phyloP scores from a whole-genome alignment of 2,797 vertebrate genomes.

The Periparus ater region DNA sequence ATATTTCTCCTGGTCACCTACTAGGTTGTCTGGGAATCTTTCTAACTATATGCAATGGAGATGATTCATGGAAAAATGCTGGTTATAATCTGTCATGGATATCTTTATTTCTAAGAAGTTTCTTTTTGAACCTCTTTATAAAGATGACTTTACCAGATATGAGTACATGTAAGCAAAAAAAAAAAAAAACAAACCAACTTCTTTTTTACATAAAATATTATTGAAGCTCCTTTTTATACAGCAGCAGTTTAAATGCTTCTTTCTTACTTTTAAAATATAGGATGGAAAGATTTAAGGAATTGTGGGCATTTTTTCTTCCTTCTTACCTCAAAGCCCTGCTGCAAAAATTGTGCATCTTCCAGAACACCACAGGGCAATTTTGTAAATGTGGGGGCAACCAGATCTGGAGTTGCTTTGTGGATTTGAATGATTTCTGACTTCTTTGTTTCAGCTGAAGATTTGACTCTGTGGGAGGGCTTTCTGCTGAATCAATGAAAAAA shows the following conservation, averaged over 20 bases:
- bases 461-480: not conserved
- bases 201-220: not conserved
- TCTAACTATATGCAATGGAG: not conserved
- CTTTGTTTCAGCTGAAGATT: constrained; percentile 15
- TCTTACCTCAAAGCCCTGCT: not conserved
- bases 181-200: too few species aligned
- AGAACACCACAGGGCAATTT: not conserved
- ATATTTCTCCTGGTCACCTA: not conserved
- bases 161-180: not conserved
- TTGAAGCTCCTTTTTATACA: not conserved
- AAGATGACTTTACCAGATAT: constrained; percentile 5
- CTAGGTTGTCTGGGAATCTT: not conserved
- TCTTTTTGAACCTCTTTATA: not conserved
- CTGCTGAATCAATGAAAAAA: not conserved
- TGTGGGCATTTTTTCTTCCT: not conserved
- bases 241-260: not conserved
- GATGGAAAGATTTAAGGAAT: not conserved
- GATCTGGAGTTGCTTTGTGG: not conserved
- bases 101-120: not conserved
- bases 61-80: not conserved
- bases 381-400: not conserved
- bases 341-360: not conserved
- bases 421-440: not conserved
- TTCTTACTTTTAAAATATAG: not conserved
- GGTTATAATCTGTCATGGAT: not conserved